Percentiles rank a stretch among this genome's conserved stretches.
phyloP scores from a whole-genome alignment of 2,888 invertebrate genomes.

The Cosmopolites sordidus region DNA sequence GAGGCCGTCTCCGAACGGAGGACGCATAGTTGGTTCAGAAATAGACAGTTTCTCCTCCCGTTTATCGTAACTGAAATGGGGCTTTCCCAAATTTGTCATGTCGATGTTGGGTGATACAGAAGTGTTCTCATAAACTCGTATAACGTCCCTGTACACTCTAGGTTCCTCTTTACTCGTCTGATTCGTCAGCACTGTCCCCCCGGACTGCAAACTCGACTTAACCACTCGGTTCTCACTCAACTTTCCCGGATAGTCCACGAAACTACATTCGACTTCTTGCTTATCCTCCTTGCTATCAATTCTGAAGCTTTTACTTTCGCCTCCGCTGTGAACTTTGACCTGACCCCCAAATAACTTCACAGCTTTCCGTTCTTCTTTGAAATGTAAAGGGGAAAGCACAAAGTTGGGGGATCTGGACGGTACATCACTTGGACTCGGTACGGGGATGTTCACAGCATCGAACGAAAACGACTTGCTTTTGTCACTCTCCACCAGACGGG shows the following conservation, averaged over 20 bases:
- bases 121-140: slow-evolving; percentile 42
- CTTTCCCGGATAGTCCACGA: slow-evolving; percentile 39
- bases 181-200: slow-evolving; percentile 63
- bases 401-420: slow-evolving; percentile 31
- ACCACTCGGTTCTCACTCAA: slow-evolving; percentile 61
- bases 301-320: slow-evolving; percentile 59
- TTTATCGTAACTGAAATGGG: slow-evolving; percentile 29
- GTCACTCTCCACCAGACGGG: slow-evolving; percentile 66
- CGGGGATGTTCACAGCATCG: slow-evolving; percentile 39
- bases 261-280: slow-evolving; percentile 33
- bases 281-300: slow-evolving; percentile 41
- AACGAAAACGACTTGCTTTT: slow-evolving; percentile 48
- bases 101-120: slow-evolving; percentile 41
- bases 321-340: slow-evolving; percentile 71
- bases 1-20: slow-evolving; percentile 5
- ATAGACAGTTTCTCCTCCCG: slow-evolving; percentile 8
- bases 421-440: slow-evolving; percentile 26
- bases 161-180: slow-evolving; percentile 39
- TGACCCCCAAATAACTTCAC: slow-evolving; percentile 74
- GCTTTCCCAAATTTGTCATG: slow-evolving; percentile 32
- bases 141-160: slow-evolving; percentile 38
- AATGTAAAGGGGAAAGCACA: slow-evolving; percentile 38
- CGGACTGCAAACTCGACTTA: slow-evolving; percentile 76
- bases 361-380: slow-evolving; percentile 41
- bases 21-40: slow-evolving; percentile 8